Evolutionary conservation across 2,888 invertebrate genomes (phyloP).

Genomic region (Scrobipalpa costella): DNA sequence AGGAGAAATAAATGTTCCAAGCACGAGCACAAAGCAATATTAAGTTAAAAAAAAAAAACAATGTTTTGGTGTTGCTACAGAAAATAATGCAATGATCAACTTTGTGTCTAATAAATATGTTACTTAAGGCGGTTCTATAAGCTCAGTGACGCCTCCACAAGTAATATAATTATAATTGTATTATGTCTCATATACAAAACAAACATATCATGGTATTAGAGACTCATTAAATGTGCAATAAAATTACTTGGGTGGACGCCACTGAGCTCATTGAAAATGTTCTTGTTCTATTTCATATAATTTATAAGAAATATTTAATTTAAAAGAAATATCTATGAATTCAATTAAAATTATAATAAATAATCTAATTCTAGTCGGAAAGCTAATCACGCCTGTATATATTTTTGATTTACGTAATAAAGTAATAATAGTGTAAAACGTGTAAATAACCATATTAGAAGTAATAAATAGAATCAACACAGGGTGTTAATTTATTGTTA

Average conservation of each 20-base stretch:
- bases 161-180: no score
- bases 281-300: no score
- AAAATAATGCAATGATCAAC: neutral
- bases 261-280: no score
- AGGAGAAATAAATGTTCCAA: conserved; percentile 4
- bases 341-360: conserved; percentile 1
- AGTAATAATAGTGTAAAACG: neutral
- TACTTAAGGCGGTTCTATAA: no score
- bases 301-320: neutral
- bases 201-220: no score
- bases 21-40: conserved; percentile 2
- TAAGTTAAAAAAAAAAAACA: neutral
- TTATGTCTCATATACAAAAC: no score
- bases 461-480: no score
- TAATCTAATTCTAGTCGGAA: neutral
- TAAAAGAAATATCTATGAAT: neutral
- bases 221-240: no score
- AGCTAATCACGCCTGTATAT: neutral
- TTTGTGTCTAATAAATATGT: neutral
- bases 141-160: no score
- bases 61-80: neutral
- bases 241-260: no score
- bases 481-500: no score
- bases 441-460: neutral
- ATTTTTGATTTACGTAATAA: no score